Base-by-base conservation (phyloP, 2,888 invertebrate species). In the Galerucella nymphaeae region DNA sequence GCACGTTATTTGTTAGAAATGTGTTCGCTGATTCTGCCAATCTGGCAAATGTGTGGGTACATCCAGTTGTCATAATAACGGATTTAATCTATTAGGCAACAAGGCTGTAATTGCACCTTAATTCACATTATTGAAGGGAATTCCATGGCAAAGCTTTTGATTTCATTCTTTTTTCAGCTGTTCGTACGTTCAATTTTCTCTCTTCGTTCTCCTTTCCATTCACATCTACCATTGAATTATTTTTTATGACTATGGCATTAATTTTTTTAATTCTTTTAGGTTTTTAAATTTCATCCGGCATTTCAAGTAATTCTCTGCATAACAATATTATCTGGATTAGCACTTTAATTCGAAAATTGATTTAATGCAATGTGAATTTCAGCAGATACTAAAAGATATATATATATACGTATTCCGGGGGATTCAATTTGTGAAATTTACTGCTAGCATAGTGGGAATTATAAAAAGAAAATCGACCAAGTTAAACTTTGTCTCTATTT, bases 391-490 rank as follows among this genome's bases (percentile, higher is more conserved):
- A 69, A 73, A 72, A 68, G 70, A 42, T 55, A 59, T 68, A 73
- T 76, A 73, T 65, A 59, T 67, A 57, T 70, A 73, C 74, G 72
- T 65, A 63, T 67, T 68, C 57, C 20, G 50, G 23, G 50, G 64
- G 72, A 70, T 75, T 71, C 55, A 72, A 74, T 75, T 77, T 73
- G 72, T 71, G 42, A 72, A 76, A 77, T 78, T 79, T 78, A 79
- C 74, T 73, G 75, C 76, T 77, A 74, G 74, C 77, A 75, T 72
- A 75, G 67, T 75, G 76, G 71, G 73, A 75, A 75, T 72, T 70
- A 66, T 71, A 77, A 79, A 80, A 80, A 78, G 50, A 59, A 70
- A 66, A 78, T 76, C 76, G 75, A 76, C 78, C 75, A 67, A 70
- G 64, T 73, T 63, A 48, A 66, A 69, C 72, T 78, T 75, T 75